A percentile compares a stretch with the other conserved stretches of the same genome.
phyloP scores from a whole-genome alignment of 2,888 invertebrate genomes.

The Lithophane leautieri region DNA sequence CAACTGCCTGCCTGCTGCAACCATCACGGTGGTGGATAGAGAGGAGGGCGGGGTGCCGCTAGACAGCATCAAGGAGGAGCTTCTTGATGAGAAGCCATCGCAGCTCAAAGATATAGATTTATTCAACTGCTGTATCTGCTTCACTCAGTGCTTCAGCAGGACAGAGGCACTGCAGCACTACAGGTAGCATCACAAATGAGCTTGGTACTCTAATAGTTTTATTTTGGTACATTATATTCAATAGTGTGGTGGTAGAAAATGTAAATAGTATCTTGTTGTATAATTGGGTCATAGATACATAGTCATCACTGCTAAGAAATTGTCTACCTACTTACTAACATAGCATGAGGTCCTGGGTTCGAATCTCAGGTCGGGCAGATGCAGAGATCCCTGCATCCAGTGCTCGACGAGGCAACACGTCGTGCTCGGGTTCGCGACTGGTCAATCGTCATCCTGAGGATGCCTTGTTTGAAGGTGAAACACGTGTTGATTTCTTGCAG shows the following conservation, averaged over 20 bases:
- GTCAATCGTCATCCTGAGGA: too few relatives aligned
- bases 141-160: slow-evolving; percentile 74
- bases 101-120: slow-evolving; percentile 65
- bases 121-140: slow-evolving; percentile 85
- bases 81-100: slow-evolving; percentile 64
- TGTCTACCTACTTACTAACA: neutral
- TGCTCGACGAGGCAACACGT: too few relatives aligned
- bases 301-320: neutral
- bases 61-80: slow-evolving; percentile 57
- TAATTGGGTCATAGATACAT: neutral
- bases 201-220: neutral
- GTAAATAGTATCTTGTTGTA: neutral
- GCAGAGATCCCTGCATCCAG: too few relatives aligned
- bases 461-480: too few relatives aligned
- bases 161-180: slow-evolving; percentile 83
- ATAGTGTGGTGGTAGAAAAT: neutral
- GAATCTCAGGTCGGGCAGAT: too few relatives aligned
- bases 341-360: too few relatives aligned
- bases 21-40: slow-evolving; percentile 64
- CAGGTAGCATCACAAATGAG: slow-evolving; percentile 72
- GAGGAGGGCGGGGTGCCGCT: slow-evolving; percentile 44
- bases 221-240: neutral
- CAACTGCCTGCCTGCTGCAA: slow-evolving; percentile 67
- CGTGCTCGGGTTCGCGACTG: too few relatives aligned
- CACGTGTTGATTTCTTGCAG: too few relatives aligned